A percentile compares a stretch with the other conserved stretches of the same genome.
Conservation (phyloP, 2,113 vertebrate species). For the Labeo rohita region DNA sequence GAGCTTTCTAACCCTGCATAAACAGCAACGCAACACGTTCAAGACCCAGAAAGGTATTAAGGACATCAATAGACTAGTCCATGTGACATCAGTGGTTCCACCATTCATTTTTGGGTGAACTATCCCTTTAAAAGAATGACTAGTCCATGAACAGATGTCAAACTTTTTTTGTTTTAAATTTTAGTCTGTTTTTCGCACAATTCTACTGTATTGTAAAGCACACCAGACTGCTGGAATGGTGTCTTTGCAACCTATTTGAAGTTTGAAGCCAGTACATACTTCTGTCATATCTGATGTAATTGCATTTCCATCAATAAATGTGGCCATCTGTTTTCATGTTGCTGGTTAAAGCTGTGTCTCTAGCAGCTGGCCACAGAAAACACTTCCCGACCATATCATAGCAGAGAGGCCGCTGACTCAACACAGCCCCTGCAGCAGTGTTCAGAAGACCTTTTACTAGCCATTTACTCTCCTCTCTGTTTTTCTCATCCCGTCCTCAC, state of each 20-base stretch:
- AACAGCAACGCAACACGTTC: no score
- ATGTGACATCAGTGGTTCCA: no score
- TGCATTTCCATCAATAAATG: background rate
- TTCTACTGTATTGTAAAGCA: background rate
- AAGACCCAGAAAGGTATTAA: no score
- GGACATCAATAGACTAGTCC: no score
- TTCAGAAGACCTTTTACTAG: slow-evolving; percentile 17
- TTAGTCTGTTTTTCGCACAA: background rate
- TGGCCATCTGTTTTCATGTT: background rate
- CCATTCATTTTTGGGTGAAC: no score
- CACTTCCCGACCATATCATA: background rate
- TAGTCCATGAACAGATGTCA: background rate
- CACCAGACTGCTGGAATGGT: background rate
- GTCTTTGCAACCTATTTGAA: background rate
- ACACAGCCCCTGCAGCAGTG: slow-evolving; percentile 15
- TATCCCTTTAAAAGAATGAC: background rate
- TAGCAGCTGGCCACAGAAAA: background rate
- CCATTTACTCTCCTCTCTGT: background rate
- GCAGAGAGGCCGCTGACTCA: background rate
- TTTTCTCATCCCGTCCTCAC: slow-evolving; percentile 13
- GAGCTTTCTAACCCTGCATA: no score
- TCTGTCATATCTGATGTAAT: background rate
- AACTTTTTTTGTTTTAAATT: background rate
- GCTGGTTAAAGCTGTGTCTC: background rate
- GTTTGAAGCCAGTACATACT: background rate